Base-by-base conservation (phyloP, 2,888 invertebrate genomes). In the Mythimna vitellina region DNA sequence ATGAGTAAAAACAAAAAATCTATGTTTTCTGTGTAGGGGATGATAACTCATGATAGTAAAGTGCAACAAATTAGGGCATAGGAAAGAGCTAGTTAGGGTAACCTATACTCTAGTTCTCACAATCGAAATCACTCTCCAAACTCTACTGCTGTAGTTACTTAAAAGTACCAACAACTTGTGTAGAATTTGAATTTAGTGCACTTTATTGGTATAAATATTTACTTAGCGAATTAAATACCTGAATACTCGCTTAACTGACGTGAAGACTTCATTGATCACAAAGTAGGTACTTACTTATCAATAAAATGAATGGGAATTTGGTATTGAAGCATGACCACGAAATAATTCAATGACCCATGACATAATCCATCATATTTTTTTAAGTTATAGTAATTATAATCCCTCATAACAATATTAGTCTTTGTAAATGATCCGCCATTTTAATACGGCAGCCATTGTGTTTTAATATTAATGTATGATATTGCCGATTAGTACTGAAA, bases 381-480 rank as follows among this genome's bases (percentile, higher is more conserved):
- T 10, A 29, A 29, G 10, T 38, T 32, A 2, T 8, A 29, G 4
- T 35, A 14, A 29, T 42, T 5, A 29, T 42, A 14, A 20, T 29
- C 72, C 63, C 2, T 75, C 79, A 10, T 60, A 68, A 46, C 61
- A 73, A 65, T 73, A 70, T 69, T 64, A 66, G 42, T 29, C 29
- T 29, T 29, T 29, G 29, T 29, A 29, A 29, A 29, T 29, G 29
- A 29, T 60, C 22, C 66, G 67, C 71, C 78, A 74, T 76, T 82
- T 81, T 70, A 35, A 51, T 69, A 56, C 57, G 73, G 82, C 71
- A 83, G 81, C 84, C 80, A 81, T 83, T 79, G 83, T 80, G 57
- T 83, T 75, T 60, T 83, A 73, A 58, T 68, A 17, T 58, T 65
- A n/a, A n/a, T n/a, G n/a, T n/a, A n/a, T n/a, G n/a, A n/a, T n/a